A percentile compares a stretch with the other conserved stretches of the same genome.
These are phyloP conservation scores for Antennarius striatus DNA, from an alignment of 2,113 vertebrate genomes.

Conservation along the genomic window DNA sequence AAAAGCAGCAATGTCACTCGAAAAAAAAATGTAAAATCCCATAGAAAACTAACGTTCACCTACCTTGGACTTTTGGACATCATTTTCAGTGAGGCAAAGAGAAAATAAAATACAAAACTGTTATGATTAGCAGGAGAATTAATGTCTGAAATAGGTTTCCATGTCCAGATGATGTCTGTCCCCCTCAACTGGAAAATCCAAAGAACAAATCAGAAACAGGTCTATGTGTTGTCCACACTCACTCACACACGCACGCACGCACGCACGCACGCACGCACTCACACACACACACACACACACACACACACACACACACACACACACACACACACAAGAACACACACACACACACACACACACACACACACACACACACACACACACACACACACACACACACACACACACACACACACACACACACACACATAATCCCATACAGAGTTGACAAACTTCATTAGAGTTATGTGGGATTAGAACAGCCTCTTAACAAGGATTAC, in stretches of 20 bases:
- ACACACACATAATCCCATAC: slow-evolving; percentile 43
- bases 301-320: too few species aligned
- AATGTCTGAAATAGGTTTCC: background rate
- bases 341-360: slow-evolving; percentile 14
- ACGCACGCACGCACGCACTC: slow-evolving; percentile 5
- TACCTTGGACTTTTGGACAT: slow-evolving; percentile 65
- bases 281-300: slow-evolving; percentile 3
- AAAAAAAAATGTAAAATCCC: too few species aligned
- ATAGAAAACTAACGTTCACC: slow-evolving; percentile 9
- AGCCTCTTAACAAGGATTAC: slow-evolving; percentile 52
- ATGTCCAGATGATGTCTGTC: slow-evolving; percentile 2
- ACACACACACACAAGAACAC: slow-evolving; percentile 7
- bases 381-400: background rate
- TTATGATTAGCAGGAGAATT: background rate
- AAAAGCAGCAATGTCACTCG: too few species aligned
- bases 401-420: slow-evolving; percentile 2
- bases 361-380: slow-evolving; percentile 5
- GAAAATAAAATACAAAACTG: background rate
- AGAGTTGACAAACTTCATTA: slow-evolving; percentile 65
- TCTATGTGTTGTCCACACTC: slow-evolving; percentile 1
- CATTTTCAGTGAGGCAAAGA: slow-evolving; percentile 25
- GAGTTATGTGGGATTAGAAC: slow-evolving; percentile 64
- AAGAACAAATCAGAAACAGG: slow-evolving; percentile 12
- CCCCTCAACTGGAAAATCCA: background rate
- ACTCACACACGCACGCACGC: slow-evolving; percentile 18